Percentiles rank a stretch among this genome's conserved stretches.
These are phyloP conservation scores for Aphidoletes aphidimyza DNA, from an alignment of 2,888 invertebrate genomes.

Conservation along the genomic window DNA sequence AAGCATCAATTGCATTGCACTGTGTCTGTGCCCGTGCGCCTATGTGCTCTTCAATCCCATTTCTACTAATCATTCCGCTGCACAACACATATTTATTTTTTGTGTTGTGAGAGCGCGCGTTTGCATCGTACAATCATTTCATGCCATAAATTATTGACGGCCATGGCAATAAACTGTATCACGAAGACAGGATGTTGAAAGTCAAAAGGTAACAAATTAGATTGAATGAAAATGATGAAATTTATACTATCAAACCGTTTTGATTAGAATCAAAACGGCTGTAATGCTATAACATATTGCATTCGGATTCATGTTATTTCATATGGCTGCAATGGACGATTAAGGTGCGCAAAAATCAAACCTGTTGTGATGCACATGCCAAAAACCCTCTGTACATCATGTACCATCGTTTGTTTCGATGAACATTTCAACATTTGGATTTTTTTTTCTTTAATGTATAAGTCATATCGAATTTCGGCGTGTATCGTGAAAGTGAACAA, in stretches of 20 bases:
- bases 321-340: neutral
- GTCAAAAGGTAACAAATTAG: conserved; percentile 43
- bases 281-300: neutral
- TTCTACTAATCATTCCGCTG: neutral
- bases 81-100: neutral
- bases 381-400: too few relatives aligned
- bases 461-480: too few relatives aligned
- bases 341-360: conserved; percentile 19
- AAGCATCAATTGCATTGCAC: too few relatives aligned
- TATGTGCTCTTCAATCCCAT: neutral
- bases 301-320: neutral
- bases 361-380: too few relatives aligned
- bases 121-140: neutral
- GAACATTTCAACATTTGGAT: too few relatives aligned
- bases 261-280: neutral
- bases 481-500: too few relatives aligned
- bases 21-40: too few relatives aligned
- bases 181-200: conserved; percentile 46
- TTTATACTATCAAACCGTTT: neutral
- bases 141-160: neutral
- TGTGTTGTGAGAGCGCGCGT: too few relatives aligned
- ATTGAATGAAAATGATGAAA: conserved; percentile 27
- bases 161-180: conserved; percentile 2
- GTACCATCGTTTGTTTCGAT: too few relatives aligned
- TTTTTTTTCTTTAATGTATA: too few relatives aligned